Conservation (phyloP, 2,888 invertebrate genomes). For the Poecilobothrus nobilitatus region DNA sequence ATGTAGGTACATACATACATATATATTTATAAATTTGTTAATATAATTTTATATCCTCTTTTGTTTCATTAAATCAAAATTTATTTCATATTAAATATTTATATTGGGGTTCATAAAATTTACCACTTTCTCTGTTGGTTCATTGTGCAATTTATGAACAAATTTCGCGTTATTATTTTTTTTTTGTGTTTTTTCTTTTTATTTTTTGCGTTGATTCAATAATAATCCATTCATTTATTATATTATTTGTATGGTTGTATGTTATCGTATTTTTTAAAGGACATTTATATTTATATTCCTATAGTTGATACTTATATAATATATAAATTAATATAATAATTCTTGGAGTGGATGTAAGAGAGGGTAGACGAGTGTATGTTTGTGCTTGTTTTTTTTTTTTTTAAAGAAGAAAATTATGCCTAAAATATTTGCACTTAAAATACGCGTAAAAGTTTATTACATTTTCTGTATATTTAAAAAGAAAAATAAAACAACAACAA, state of each 20-base stretch:
- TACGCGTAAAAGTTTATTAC: background rate
- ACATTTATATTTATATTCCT: background rate
- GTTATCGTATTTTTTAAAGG: background rate
- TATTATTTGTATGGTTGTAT: too few relatives aligned
- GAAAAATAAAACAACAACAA: too few relatives aligned
- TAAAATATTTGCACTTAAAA: background rate
- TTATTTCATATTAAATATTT: conserved; percentile 6
- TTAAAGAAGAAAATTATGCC: background rate
- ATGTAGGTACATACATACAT: background rate
- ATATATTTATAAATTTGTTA: background rate
- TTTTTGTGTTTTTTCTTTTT: background rate
- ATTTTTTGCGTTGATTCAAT: too few relatives aligned
- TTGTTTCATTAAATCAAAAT: conserved; percentile 1
- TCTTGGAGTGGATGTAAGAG: too few relatives aligned
- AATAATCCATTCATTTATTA: too few relatives aligned
- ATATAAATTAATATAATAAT: background rate
- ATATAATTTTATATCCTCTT: background rate
- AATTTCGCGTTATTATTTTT: background rate
- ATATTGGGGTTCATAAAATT: conserved; percentile 4
- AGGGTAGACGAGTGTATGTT: too few relatives aligned
- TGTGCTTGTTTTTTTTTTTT: too few relatives aligned
- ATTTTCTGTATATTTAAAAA: background rate
- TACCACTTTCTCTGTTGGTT: conserved; percentile 1
- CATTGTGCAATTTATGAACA: background rate
- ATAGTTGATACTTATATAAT: background rate